A percentile compares a stretch with the other conserved stretches of the same genome.
Conservation (phyloP, 2,113 vertebrate genomes). For the Globicephala melas region DNA sequence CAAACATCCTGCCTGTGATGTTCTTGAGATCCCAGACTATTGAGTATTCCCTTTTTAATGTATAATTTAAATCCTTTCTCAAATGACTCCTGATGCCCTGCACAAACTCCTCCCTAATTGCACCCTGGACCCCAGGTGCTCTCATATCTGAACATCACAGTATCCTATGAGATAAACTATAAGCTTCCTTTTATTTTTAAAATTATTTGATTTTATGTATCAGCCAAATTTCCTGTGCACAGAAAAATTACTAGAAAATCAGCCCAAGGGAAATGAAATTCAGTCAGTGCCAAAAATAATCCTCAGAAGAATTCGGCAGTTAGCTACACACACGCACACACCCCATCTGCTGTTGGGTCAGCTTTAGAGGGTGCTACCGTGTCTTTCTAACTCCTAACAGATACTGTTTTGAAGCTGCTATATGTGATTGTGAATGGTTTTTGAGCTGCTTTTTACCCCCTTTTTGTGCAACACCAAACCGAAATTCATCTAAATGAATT, state of each 20-base stretch:
- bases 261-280: constrained; percentile 24
- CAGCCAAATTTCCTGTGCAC: neutral
- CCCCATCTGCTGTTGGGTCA: neutral
- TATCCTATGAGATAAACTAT: neutral
- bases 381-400: neutral
- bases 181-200: constrained; percentile 18
- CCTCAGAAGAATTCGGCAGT: neutral
- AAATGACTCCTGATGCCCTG: neutral
- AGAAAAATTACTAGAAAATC: neutral
- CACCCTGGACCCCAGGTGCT: neutral
- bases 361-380: neutral
- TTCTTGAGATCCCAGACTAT: neutral
- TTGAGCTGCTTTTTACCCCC: neutral
- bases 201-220: neutral
- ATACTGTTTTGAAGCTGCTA: neutral
- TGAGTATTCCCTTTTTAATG: neutral
- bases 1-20: neutral
- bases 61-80: neutral
- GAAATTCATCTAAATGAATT: neutral
- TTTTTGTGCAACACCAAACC: constrained; percentile 8
- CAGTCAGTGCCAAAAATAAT: neutral
- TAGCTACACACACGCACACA: neutral
- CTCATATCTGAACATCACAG: neutral
- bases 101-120: neutral
- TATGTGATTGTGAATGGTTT: neutral